Conservation (phyloP, 2,888 invertebrate genomes). For the Campoplex capitator region DNA sequence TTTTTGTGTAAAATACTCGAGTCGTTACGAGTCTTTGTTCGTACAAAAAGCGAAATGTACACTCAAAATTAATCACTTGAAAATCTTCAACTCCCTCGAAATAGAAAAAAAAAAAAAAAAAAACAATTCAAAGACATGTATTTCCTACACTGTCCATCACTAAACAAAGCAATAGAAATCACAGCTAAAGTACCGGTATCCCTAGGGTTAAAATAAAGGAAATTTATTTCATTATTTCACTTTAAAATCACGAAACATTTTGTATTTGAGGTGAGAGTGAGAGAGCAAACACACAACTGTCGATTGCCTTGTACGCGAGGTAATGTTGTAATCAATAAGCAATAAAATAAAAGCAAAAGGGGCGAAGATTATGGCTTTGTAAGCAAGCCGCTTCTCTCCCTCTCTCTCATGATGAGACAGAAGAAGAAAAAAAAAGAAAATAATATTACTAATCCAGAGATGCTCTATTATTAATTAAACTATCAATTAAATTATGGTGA, state of each 20-base stretch:
- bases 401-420: conserved; percentile 57
- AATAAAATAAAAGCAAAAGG: conserved; percentile 72
- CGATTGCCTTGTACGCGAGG: conserved; percentile 55
- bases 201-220: neutral
- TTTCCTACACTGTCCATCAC: neutral
- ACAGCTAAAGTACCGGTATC: neutral
- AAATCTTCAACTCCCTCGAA: neutral
- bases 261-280: conserved; percentile 12
- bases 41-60: neutral
- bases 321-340: conserved; percentile 81
- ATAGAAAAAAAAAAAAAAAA: neutral
- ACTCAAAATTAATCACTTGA: neutral
- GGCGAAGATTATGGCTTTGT: conserved; percentile 62
- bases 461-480: conserved; percentile 75
- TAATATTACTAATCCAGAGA: conserved; percentile 73
- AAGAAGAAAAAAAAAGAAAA: conserved; percentile 58
- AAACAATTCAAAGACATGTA: neutral
- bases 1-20: neutral
- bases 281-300: conserved; percentile 15
- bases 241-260: neutral
- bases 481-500: conserved; percentile 70
- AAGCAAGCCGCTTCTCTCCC: conserved; percentile 45
- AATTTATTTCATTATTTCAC: neutral
- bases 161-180: neutral
- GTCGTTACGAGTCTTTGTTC: neutral